Percentiles rank a stretch among this genome's conserved stretches.
phyloP scores from a whole-genome alignment of 2,888 invertebrate genomes.

The Xylocampa areola region DNA sequence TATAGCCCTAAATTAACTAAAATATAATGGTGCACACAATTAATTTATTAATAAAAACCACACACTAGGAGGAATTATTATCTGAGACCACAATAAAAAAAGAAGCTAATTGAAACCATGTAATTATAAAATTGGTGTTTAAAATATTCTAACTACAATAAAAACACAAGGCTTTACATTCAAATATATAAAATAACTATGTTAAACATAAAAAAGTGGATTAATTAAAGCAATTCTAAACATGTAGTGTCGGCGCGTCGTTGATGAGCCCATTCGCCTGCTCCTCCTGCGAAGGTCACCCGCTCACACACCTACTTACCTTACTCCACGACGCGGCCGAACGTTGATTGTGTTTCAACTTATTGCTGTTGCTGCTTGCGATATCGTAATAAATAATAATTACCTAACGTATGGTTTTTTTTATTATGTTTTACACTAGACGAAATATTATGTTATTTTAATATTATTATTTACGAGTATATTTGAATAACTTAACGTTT shows the following conservation, averaged over 20 bases:
- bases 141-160: constrained; percentile 53
- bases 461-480: too few relatives aligned
- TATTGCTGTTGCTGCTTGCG: constrained; percentile 48
- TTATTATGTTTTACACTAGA: neutral
- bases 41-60: constrained; percentile 62
- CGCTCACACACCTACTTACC: constrained; percentile 74
- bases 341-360: constrained; percentile 53
- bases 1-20: constrained; percentile 57
- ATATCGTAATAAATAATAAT: constrained; percentile 44
- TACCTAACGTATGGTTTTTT: neutral
- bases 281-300: constrained; percentile 79
- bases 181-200: constrained; percentile 55
- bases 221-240: constrained; percentile 72
- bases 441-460: too few relatives aligned
- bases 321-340: constrained; percentile 61
- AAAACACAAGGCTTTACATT: constrained; percentile 55
- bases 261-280: constrained; percentile 82
- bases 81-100: constrained; percentile 14
- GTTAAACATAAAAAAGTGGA: constrained; percentile 66
- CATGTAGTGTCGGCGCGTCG: constrained; percentile 70
- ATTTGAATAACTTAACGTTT: too few relatives aligned
- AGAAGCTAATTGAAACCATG: constrained; percentile 27
- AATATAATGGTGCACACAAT: constrained; percentile 62
- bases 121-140: constrained; percentile 52
- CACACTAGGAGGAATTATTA: constrained; percentile 32